phyloP scores from a whole-genome alignment of 2,113 vertebrate genomes.

The Henicopernis longicauda region DNA sequence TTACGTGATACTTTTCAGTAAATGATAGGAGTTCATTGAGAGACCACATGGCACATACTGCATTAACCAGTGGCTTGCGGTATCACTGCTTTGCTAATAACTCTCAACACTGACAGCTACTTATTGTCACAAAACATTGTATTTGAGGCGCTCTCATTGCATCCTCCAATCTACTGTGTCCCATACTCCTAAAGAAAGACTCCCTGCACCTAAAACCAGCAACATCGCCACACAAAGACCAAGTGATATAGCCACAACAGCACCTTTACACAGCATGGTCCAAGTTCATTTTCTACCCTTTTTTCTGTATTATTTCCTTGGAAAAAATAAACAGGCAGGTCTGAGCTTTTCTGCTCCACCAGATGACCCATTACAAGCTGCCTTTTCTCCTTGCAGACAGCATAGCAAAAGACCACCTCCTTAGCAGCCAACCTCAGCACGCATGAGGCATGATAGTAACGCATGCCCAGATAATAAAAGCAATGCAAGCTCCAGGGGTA shows the following conservation, averaged over 20 bases:
- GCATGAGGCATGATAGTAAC: background rate
- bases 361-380: background rate
- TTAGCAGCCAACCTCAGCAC: background rate
- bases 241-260: background rate
- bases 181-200: background rate
- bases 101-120: background rate
- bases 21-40: background rate
- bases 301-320: background rate
- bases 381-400: background rate
- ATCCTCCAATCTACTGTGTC: background rate
- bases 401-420: background rate
- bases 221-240: background rate
- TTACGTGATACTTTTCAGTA: background rate
- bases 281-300: background rate
- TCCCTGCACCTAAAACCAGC: background rate
- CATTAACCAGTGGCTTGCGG: background rate
- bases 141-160: background rate
- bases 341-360: background rate
- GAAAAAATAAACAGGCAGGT: background rate
- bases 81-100: background rate
- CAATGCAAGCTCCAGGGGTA: background rate
- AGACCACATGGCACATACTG: background rate
- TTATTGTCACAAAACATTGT: conserved; percentile 3
- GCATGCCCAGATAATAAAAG: background rate
- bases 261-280: background rate